Base-by-base conservation (phyloP, 2,888 invertebrate species). In the Tinea pellionella region DNA sequence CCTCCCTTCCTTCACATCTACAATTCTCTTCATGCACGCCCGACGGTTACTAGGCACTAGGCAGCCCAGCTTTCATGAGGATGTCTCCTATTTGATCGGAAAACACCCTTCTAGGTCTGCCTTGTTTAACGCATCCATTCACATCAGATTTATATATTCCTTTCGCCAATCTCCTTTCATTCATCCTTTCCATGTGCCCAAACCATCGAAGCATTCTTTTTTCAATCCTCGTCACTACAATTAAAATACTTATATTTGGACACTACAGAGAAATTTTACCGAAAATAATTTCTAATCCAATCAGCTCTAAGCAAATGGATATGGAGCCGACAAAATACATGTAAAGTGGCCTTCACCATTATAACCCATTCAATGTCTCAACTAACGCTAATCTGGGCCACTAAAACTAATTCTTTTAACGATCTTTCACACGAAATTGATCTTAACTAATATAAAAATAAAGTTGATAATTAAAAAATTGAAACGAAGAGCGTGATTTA, bases 271-370 rank as follows among this genome's bases (percentile, higher is more conserved):
- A 43, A n/a, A 51, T 6, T 51, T 51, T 24, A 47, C 47, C 15
- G 15, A 71, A 74, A 75, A 75, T 74, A 73, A 69, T 66, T 71
- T 71, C 71, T 74, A 77, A 80, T 77, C 79, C 75, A 82, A 83
- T 77, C 77, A 74, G 70, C 69, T 69, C 69, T 69, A 61, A 77
- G 77, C 79, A 80, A 84, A 84, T 82, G 80, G 73, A 81, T 80
- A 78, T 82, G 72, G 57, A 18, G 57, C 29, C 75, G 77, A 77
- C 75, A 76, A 79, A 80, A 82, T 81, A 81, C 75, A 77, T 83
- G 84, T 80, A 81, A 78, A 73, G 69, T 69, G 73, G 67, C 80
- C 72, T 66, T 67, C 78, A 80, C 80, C 76, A 57, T 57, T 32
- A 57, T 19, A 13, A 13, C 32, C 19, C 32, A 57, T 24, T 12